Percentiles rank a stretch among this genome's conserved stretches.
phyloP scores from a whole-genome alignment of 2,888 invertebrate genomes.

The Agapetus fuscipes region DNA sequence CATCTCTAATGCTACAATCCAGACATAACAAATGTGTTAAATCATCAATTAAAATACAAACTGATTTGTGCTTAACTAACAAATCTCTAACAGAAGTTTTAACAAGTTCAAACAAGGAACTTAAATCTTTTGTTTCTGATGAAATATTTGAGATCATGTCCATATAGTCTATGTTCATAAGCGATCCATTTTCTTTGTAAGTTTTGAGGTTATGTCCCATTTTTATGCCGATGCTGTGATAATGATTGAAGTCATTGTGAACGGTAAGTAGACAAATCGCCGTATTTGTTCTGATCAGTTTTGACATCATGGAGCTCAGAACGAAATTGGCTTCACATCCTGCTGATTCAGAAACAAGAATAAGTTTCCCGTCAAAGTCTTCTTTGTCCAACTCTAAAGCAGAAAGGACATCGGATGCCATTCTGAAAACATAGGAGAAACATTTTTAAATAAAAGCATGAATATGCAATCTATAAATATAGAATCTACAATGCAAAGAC shows the following conservation, averaged over 20 bases:
- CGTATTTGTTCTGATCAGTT: conserved; percentile 49
- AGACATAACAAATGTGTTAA: conserved; percentile 61
- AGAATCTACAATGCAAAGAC: background rate
- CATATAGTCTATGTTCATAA: conserved; percentile 22
- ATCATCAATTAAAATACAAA: conserved; percentile 61
- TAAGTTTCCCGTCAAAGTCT: conserved; percentile 42
- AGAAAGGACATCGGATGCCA: conserved; percentile 53
- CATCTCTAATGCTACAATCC: conserved; percentile 42
- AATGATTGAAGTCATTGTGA: conserved; percentile 64
- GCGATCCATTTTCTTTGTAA: conserved; percentile 31
- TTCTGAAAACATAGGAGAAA: conserved; percentile 24
- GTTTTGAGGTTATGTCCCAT: conserved; percentile 60
- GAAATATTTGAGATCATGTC: conserved; percentile 19
- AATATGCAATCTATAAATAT: background rate
- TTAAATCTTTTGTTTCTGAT: conserved; percentile 24
- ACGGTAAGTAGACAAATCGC: conserved; percentile 54
- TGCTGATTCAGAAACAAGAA: conserved; percentile 60
- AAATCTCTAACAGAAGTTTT: conserved; percentile 33
- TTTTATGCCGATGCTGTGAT: conserved; percentile 63
- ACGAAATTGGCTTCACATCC: conserved; percentile 65
- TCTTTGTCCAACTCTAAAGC: conserved; percentile 55
- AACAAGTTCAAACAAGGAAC: conserved; percentile 35
- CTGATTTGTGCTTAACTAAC: conserved; percentile 31
- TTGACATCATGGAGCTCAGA: conserved; percentile 54
- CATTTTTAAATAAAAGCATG: background rate